A percentile compares a stretch with the other conserved stretches of the same genome.
Conservation (phyloP, 2,797 vertebrate species). For the Tokudaia muenninki region DNA sequence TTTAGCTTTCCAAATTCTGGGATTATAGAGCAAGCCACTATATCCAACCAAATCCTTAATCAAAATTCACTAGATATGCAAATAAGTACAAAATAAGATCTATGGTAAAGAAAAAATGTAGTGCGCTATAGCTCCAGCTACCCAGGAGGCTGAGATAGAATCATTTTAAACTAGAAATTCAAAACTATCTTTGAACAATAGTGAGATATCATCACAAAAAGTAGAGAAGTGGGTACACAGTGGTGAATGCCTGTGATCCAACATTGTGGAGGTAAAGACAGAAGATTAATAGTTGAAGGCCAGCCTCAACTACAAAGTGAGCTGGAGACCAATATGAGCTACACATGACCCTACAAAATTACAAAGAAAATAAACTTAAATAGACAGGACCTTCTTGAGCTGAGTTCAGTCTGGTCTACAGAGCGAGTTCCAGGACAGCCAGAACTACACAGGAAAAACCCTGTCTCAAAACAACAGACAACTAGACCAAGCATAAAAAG, state of each 20-base stretch:
- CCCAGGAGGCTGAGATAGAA: not conserved
- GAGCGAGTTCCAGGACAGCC: not conserved
- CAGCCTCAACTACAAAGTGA: not conserved
- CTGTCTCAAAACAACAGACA: not conserved
- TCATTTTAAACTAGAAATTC: not conserved
- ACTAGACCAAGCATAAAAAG: not conserved
- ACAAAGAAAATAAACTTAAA: not conserved
- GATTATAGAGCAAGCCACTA: not conserved
- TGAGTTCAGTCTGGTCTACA: not conserved
- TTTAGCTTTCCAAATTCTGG: not conserved
- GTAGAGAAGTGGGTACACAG: too few species aligned
- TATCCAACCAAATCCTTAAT: not conserved
- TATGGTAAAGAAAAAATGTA: not conserved
- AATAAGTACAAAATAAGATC: slow-evolving; percentile 36
- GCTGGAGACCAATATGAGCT: not conserved
- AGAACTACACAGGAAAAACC: not conserved
- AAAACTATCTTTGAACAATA: not conserved
- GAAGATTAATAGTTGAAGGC: not conserved
- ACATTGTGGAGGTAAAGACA: not conserved
- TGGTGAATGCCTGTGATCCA: not conserved
- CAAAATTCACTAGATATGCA: slow-evolving; percentile 21
- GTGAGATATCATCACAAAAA: not conserved
- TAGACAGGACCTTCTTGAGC: not conserved
- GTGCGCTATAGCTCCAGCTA: not conserved
- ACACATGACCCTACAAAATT: not conserved